These are phyloP conservation scores for Ypsolopha sequella DNA, from an alignment of 2,888 invertebrate genomes.

Conservation along the genomic window DNA sequence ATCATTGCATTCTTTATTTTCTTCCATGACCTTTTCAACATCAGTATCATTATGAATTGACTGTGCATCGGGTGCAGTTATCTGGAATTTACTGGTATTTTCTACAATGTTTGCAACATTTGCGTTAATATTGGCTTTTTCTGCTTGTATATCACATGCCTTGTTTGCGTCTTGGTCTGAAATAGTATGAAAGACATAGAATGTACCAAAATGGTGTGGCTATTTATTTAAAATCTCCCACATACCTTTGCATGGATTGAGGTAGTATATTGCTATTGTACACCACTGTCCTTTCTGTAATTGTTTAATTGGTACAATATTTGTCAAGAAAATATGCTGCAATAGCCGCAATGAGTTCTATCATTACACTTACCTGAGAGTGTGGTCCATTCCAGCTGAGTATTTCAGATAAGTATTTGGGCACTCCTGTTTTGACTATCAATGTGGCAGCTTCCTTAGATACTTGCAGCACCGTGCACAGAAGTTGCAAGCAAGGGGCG, in stretches of 20 bases:
- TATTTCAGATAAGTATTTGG: constrained; percentile 22
- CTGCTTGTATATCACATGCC: too few species aligned
- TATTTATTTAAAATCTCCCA: too few species aligned
- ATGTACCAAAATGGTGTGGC: too few species aligned
- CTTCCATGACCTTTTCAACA: neutral
- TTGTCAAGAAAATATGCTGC: neutral
- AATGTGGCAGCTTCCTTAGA: constrained; percentile 14
- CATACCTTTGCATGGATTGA: constrained; percentile 16
- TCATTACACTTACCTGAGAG: constrained; percentile 31
- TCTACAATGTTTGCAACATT: neutral
- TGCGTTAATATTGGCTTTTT: neutral
- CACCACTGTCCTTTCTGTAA: constrained; percentile 47
- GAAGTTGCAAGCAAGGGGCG: constrained; percentile 32
- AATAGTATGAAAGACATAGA: too few species aligned
- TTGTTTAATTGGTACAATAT: neutral
- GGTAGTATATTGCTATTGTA: constrained; percentile 33
- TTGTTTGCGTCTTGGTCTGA: too few species aligned
- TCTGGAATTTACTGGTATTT: too few species aligned
- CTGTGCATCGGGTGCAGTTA: neutral
- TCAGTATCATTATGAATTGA: neutral
- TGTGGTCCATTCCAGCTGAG: constrained; percentile 25
- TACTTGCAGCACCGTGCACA: constrained; percentile 33
- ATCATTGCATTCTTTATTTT: constrained; percentile 7
- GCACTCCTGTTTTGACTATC: constrained; percentile 16
- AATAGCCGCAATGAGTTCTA: neutral